Evolutionary conservation across 2,888 invertebrate species (phyloP), one percentile per base, ranked within the genome.

Genomic region (Nesidiocoris tenuis): DNA sequence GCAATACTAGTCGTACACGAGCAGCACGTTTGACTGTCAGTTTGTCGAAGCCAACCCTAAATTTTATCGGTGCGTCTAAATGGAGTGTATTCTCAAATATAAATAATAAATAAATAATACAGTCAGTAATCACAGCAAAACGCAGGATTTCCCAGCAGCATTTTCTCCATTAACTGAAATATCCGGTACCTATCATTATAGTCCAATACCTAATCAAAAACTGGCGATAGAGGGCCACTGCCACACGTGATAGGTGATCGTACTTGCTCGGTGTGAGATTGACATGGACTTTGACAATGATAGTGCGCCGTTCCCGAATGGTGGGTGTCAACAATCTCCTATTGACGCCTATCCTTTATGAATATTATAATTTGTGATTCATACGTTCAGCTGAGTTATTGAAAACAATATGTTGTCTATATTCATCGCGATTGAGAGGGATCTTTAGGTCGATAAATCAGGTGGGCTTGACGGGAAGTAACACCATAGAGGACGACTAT

Each of bases 261-360:
- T 16, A 7, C 16, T 59, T 59, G 7, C 59, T 17, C 18, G 59
- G 18, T 59, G 17, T 59, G 59, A 2, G 59, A 19, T 39, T 39
- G 39, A 12, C 39, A 39, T 3, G 12, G 39, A 12, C 39, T 12
- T 39, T 39, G 3, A 39, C 39, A 7, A 39, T 39, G 39, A 39
- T 7, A 7, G 39, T 3, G 12, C 12, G 39, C 9, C 16, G 9
- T 55, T 55, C 16, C 55, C 12, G 39, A 39, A 39, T 39, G 39
- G 77, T 77, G 77, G 77, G 77, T 77, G 77, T 77, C 74, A 76
- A 77, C 77, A 77, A 77, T 77, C 71, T 39, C 59, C 77, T 77
- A 77, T 77, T 77, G 77, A 77, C 76, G 77, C 76, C 78, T 76
- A 18, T 78, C 78, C 78, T 78, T 76, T 78, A 76, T 78, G 78